These are phyloP conservation scores for Trichomycterus rosablanca DNA, from an alignment of 2,113 vertebrate species.

Conservation along the genomic window DNA sequence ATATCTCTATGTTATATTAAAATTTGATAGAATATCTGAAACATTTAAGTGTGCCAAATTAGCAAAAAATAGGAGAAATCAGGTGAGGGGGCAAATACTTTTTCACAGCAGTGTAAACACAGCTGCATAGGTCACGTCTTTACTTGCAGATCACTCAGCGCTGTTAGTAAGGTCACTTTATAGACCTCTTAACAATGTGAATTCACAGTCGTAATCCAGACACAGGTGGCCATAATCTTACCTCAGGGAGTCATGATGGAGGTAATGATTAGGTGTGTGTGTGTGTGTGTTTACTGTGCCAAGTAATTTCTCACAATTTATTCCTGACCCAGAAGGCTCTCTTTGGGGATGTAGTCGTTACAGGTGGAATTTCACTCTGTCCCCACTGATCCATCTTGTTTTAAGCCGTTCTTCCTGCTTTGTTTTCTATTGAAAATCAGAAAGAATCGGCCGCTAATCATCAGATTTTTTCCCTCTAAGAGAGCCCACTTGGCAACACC, in stretches of 20 bases:
- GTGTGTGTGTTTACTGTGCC: constrained; percentile 18
- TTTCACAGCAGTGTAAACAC: too few species aligned
- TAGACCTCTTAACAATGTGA: constrained; percentile 36
- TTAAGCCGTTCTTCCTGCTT: too few species aligned
- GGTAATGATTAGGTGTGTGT: constrained; percentile 40
- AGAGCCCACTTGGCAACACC: too few species aligned
- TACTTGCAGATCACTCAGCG: constrained; percentile 38
- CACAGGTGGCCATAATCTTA: constrained; percentile 24
- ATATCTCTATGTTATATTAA: too few species aligned
- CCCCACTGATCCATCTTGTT: too few species aligned
- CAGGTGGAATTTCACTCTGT: not conserved
- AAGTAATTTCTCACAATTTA: constrained; percentile 23
- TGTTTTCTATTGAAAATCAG: too few species aligned
- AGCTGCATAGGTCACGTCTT: not conserved
- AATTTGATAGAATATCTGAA: too few species aligned
- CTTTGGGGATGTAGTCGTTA: constrained; percentile 8
- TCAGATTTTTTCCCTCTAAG: too few species aligned
- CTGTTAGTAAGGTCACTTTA: constrained; percentile 34
- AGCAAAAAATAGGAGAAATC: too few species aligned
- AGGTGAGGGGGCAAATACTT: too few species aligned
- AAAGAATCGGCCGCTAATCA: too few species aligned
- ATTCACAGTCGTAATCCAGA: constrained; percentile 13
- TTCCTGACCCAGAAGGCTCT: constrained; percentile 15
- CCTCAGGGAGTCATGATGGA: constrained; percentile 44
- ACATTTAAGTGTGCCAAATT: too few species aligned